Base-by-base conservation (phyloP, 2,797 vertebrate genomes). In the Rhinophrynus dorsalis region DNA sequence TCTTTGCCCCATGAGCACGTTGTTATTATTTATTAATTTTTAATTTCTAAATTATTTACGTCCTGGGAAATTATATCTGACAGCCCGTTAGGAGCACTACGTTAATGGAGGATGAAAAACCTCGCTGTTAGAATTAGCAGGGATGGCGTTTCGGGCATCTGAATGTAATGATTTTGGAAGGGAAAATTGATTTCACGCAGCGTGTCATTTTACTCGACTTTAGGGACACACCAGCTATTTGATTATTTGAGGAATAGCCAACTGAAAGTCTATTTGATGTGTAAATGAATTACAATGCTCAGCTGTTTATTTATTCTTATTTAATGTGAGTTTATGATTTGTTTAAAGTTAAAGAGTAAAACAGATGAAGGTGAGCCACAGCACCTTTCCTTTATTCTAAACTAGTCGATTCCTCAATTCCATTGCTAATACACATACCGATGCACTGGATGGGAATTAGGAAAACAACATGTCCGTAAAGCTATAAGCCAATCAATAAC, bases 21-120 rank as follows among this genome's bases (percentile, higher is more conserved):
- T 94, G 93, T 94, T 97, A 96, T 97, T 96, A 96, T 96, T 97
- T 96, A 96, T 97, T 97, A 96, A 97, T 95, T 95, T 96, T 98
- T 95, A 91, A 95, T 93, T 81, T 77, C 90, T 98, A 92, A 97
- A 98, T 98, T 94, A 98, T 98, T 98, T 92, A 96, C 89, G 75
- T 85, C 81, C 86, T 89, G 88, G 89, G 89, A 91, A 90, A 91
- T 90, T 86, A 87, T 86, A 84, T 83, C 84, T 89, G 89, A 90
- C 90, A 92, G 87, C 80, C 88, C 88, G 88, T 90, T 89, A 87
- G 87, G 91, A 89, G 83, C 77, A 82, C 84, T 85, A 85, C 89
- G 88, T 91, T 96, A 96, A 96, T 94, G 93, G 91, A 89, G 89
- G 85, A 78, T 88, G 85, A 86, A 90, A 92, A 88, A 83, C 82